These are phyloP conservation scores for Dendrolimus punctatus DNA, from an alignment of 1,140 invertebrate species.

Conservation along the genomic window DNA sequence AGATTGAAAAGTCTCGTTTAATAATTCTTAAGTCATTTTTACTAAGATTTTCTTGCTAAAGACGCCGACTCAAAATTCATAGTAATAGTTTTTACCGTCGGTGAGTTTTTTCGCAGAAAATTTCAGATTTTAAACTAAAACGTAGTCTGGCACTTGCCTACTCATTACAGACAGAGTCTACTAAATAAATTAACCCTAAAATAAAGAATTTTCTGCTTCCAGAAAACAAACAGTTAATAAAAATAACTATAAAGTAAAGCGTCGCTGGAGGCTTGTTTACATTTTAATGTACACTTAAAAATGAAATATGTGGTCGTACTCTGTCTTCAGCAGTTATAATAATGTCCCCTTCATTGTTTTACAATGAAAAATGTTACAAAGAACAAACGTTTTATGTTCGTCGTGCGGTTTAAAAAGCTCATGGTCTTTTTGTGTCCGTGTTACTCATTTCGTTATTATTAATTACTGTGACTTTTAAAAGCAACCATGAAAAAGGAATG, in stretches of 20 bases:
- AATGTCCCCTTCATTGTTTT: conserved; percentile 15
- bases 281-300: conserved; percentile 40
- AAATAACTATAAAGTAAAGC: conserved; percentile 35
- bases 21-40: too few relatives aligned
- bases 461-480: too few relatives aligned
- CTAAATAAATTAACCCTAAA: background rate
- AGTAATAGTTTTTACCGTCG: too few relatives aligned
- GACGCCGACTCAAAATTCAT: too few relatives aligned
- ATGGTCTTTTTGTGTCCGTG: background rate
- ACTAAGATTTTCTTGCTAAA: too few relatives aligned
- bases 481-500: too few relatives aligned
- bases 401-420: background rate
- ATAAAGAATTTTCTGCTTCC: conserved; percentile 1
- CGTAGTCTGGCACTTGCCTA: too few relatives aligned
- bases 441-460: background rate
- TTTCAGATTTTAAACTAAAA: too few relatives aligned
- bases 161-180: background rate
- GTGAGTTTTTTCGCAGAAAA: too few relatives aligned
- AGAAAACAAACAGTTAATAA: conserved; percentile 27
- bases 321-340: conserved; percentile 23
- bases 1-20: too few relatives aligned
- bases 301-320: conserved; percentile 29
- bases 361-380: conserved; percentile 13
- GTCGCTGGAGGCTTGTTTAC: conserved; percentile 30
- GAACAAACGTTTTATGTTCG: background rate